Conservation (phyloP, 2,113 vertebrate genomes). For the Bubo blakistoni region DNA sequence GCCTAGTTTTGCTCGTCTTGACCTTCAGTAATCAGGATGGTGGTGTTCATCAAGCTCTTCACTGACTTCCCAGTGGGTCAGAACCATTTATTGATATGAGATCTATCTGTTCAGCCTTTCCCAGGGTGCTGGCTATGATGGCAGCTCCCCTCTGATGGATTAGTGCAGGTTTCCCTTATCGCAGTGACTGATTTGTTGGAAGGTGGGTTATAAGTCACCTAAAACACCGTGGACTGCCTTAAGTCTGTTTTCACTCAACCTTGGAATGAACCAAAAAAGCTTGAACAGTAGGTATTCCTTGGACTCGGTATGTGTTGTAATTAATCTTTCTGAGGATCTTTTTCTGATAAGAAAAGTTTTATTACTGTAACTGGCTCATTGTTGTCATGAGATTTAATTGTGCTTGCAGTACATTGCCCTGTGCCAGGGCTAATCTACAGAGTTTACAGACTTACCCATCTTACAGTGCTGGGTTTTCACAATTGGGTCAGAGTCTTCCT, state of each 20-base stretch:
- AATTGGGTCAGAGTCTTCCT: neutral
- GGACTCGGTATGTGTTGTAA: neutral
- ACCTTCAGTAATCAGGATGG: neutral
- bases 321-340: constrained; percentile 7
- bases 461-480: neutral
- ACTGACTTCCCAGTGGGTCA: neutral
- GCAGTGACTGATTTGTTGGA: accelerated
- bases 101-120: neutral
- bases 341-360: constrained; percentile 17
- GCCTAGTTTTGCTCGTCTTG: neutral
- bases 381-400: neutral
- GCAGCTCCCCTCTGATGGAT: neutral
- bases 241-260: neutral
- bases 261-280: neutral
- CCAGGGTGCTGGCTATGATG: neutral
- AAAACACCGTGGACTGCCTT: neutral
- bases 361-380: neutral
- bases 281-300: neutral
- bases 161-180: neutral
- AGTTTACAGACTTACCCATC: neutral
- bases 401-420: neutral
- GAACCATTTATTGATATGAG: neutral
- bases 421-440: neutral
- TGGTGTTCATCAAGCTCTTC: neutral
- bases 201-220: neutral